Evolutionary conservation across 2,113 vertebrate species (phyloP).

Genomic region (Serilophus lunatus): DNA sequence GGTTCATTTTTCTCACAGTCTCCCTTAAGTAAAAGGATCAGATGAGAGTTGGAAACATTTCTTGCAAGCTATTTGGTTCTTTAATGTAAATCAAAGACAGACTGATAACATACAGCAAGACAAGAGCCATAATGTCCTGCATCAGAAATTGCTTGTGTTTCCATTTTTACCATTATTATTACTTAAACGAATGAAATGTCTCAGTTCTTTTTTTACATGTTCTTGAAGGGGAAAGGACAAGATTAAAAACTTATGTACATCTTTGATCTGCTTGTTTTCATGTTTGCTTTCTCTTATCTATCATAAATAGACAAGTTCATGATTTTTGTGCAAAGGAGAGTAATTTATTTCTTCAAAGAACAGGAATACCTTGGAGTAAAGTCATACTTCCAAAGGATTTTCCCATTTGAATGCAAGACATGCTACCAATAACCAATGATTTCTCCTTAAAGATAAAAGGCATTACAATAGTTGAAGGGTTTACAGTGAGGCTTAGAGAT

Average conservation of each 20-base stretch:
- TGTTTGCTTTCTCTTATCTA: conserved; percentile 34
- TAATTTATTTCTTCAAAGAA: neutral
- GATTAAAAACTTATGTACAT: conserved; percentile 31
- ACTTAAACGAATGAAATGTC: conserved; percentile 41
- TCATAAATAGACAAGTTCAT: neutral
- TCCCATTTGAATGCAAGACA: neutral
- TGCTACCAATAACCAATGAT: neutral
- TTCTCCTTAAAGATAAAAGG: neutral
- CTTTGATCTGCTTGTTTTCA: conserved; percentile 50
- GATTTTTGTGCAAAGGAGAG: neutral
- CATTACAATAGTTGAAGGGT: neutral
- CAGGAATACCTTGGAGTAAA: neutral
- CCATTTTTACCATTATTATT: conserved; percentile 7
- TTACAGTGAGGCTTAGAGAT: conserved; percentile 16
- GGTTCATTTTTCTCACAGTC: neutral
- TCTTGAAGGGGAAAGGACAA: conserved; percentile 42
- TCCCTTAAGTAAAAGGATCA: neutral
- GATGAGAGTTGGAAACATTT: neutral
- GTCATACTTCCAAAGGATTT: neutral
- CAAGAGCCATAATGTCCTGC: neutral
- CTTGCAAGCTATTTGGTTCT: conserved; percentile 18
- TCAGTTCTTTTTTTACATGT: neutral
- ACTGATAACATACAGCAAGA: conserved; percentile 8
- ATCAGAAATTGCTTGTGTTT: neutral
- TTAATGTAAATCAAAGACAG: conserved; percentile 39